A percentile compares a stretch with the other conserved stretches of the same genome.
Conservation (phyloP, 2,888 invertebrate species). For the Philonicus albiceps region DNA sequence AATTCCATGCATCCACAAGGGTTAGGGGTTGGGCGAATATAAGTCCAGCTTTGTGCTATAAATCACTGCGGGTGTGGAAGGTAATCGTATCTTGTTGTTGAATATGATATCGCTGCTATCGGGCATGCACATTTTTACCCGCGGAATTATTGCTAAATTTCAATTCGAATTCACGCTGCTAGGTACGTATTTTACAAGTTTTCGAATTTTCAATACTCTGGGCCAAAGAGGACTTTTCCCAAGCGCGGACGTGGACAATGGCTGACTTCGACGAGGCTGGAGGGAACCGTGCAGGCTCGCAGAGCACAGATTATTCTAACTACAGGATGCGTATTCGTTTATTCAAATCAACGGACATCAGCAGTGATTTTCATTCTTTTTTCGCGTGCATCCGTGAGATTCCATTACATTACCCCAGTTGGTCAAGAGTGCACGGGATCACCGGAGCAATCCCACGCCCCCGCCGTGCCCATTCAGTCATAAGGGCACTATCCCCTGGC, state of each 20-base stretch:
- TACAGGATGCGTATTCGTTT: not conserved
- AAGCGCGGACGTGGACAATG: not conserved
- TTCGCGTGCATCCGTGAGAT: not conserved
- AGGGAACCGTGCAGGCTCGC: not conserved
- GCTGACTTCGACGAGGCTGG: not conserved
- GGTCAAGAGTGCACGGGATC: not conserved
- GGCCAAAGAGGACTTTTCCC: not conserved
- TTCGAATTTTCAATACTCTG: not conserved
- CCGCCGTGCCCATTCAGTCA: not conserved
- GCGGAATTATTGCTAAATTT: not conserved
- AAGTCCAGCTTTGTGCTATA: not conserved
- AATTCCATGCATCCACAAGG: not conserved
- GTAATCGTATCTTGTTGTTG: not conserved
- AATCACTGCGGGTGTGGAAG: not conserved
- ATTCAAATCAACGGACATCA: not conserved
- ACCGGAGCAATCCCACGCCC: not conserved
- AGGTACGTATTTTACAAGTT: not conserved
- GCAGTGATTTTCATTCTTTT: not conserved
- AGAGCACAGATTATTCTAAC: not conserved
- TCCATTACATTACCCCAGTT: not conserved
- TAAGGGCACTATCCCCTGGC: not conserved
- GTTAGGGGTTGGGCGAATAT: not conserved
- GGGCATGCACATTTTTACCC: not conserved
- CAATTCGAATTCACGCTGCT: not conserved
- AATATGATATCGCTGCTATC: not conserved